phyloP scores from a whole-genome alignment of 1,140 invertebrate species.

The Nixonia krombeini region DNA sequence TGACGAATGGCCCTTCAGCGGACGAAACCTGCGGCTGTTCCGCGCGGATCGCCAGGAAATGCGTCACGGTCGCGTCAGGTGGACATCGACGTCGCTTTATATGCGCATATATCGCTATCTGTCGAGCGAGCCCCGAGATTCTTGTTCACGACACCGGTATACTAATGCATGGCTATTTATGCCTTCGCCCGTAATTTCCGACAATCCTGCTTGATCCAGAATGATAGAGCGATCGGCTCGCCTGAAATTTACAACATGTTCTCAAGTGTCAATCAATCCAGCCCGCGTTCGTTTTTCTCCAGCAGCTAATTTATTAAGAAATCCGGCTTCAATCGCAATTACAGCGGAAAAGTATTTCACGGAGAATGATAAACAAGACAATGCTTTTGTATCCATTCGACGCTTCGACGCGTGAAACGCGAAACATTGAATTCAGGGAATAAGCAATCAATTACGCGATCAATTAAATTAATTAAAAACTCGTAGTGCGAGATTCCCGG shows the following conservation, averaged over 20 bases:
- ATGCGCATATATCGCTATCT: slow-evolving; percentile 33
- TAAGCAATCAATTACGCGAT: slow-evolving; percentile 14
- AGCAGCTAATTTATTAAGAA: no score
- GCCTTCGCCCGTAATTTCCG: slow-evolving; percentile 44
- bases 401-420: no score
- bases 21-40: slow-evolving; percentile 14
- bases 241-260: no score
- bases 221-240: no score
- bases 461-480: slow-evolving; percentile 31
- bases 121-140: slow-evolving; percentile 27
- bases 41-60: slow-evolving; percentile 25
- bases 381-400: no score
- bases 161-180: slow-evolving; percentile 43
- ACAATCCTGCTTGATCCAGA: slow-evolving; percentile 8
- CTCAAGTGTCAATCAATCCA: no score
- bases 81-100: slow-evolving; percentile 27
- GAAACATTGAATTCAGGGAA: no score
- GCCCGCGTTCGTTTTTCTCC: no score
- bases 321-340: no score
- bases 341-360: no score
- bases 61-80: slow-evolving; percentile 27
- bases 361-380: no score
- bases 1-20: slow-evolving; percentile 49
- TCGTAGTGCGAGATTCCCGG: slow-evolving; percentile 10
- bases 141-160: slow-evolving; percentile 21